These are phyloP conservation scores for Pollenia griseotomentosa DNA, from an alignment of 2,888 invertebrate genomes.

Conservation along the genomic window DNA sequence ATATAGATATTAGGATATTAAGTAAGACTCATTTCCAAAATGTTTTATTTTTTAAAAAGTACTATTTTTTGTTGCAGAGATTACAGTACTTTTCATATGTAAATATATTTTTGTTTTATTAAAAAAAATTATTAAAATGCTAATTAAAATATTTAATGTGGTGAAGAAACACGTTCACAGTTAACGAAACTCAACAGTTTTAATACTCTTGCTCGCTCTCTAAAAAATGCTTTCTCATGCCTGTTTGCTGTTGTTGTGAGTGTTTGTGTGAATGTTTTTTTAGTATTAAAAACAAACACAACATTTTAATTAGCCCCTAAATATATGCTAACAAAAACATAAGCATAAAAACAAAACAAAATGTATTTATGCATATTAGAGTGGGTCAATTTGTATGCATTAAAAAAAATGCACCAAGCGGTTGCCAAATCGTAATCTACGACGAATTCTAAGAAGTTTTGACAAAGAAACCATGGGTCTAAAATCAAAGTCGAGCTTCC, in stretches of 20 bases:
- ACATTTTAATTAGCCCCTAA: conserved; percentile 69
- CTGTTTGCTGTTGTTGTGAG: too few species aligned
- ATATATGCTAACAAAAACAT: conserved; percentile 57
- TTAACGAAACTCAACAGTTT: conserved; percentile 7
- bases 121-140: not conserved
- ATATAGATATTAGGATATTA: too few species aligned
- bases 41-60: too few species aligned
- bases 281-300: conserved; percentile 51
- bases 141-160: conserved; percentile 42
- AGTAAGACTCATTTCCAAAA: too few species aligned
- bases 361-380: not conserved
- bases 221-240: not conserved
- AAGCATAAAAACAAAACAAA: conserved; percentile 5
- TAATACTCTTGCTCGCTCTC: not conserved
- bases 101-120: not conserved
- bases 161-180: conserved; percentile 11
- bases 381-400: too few species aligned
- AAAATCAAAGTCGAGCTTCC: too few species aligned
- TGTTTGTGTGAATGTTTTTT: not conserved
- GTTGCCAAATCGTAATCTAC: too few species aligned
- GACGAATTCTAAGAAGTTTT: too few species aligned
- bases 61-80: too few species aligned
- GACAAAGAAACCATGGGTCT: too few species aligned
- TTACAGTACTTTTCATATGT: not conserved
- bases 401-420: too few species aligned